Conservation (phyloP, 2,797 vertebrate genomes). For the Sebastes nivosus region DNA sequence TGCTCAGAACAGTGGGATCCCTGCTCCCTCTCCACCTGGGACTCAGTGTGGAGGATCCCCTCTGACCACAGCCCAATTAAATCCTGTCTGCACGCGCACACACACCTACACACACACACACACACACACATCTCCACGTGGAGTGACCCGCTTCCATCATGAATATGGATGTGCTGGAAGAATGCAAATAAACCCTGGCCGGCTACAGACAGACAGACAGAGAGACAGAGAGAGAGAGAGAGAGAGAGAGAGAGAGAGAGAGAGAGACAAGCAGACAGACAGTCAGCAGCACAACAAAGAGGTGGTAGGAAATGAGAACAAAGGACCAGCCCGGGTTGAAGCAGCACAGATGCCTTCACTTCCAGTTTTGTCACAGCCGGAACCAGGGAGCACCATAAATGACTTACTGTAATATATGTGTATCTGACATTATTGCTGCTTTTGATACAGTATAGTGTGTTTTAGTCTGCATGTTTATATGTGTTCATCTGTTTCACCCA, state of each 20-base stretch:
- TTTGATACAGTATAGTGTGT: not conserved
- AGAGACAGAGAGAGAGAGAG: slow-evolving; percentile 44
- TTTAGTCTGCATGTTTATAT: slow-evolving; percentile 12
- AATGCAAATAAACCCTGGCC: slow-evolving; percentile 80
- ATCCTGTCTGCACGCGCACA: slow-evolving; percentile 45
- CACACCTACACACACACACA: slow-evolving; percentile 18
- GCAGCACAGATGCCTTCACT: slow-evolving; percentile 81
- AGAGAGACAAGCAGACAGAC: slow-evolving; percentile 56
- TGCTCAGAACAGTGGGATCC: slow-evolving; percentile 80
- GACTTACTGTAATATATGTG: not conserved
- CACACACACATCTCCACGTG: slow-evolving; percentile 58
- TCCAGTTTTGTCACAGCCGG: slow-evolving; percentile 54
- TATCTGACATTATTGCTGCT: not conserved
- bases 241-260: slow-evolving; percentile 21
- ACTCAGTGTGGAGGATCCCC: slow-evolving; percentile 79
- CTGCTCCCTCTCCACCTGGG: slow-evolving; percentile 83
- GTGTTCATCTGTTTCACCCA: slow-evolving; percentile 9
- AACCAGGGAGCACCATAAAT: slow-evolving; percentile 32
- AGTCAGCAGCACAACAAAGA: slow-evolving; percentile 76
- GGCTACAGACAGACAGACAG: slow-evolving; percentile 56
- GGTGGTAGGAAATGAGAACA: slow-evolving; percentile 75
- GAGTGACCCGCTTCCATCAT: slow-evolving; percentile 83
- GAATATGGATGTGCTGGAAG: slow-evolving; percentile 83
- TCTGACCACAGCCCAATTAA: slow-evolving; percentile 85
- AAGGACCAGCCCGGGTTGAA: slow-evolving; percentile 71